phyloP scores from a whole-genome alignment of 2,888 invertebrate species.

The Polylopha cassiicola region DNA sequence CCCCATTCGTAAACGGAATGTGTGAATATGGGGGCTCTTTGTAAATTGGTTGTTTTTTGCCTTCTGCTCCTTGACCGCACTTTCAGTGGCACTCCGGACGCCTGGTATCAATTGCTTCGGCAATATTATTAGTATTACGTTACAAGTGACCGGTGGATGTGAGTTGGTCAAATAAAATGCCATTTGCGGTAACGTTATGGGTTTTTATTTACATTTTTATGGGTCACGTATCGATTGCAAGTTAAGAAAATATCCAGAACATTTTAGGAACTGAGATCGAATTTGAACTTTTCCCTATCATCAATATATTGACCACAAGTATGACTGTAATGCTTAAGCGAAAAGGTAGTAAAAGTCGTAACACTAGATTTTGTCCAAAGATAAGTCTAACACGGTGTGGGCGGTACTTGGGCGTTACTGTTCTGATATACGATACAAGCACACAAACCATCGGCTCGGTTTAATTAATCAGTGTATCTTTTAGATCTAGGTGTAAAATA shows the following conservation, averaged over 20 bases:
- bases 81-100: conserved; percentile 53
- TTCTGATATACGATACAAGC: conserved; percentile 39
- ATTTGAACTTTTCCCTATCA: conserved; percentile 5
- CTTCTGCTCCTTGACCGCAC: conserved; percentile 50
- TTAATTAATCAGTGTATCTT: conserved; percentile 50
- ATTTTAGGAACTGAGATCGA: no score
- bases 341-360: conserved; percentile 31
- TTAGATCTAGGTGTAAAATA: conserved; percentile 14
- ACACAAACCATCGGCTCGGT: conserved; percentile 31
- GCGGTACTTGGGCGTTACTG: conserved; percentile 55
- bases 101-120: conserved; percentile 65
- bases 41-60: conserved; percentile 34
- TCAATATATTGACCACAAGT: conserved; percentile 1
- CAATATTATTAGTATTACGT: conserved; percentile 60
- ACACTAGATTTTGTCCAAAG: conserved; percentile 42
- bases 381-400: conserved; percentile 58
- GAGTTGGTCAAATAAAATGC: conserved; percentile 37
- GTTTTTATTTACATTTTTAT: no score
- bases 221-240: no score
- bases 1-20: conserved; percentile 15
- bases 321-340: conserved; percentile 1
- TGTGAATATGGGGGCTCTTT: conserved; percentile 24
- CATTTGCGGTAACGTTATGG: no score
- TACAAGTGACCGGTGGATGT: conserved; percentile 40
- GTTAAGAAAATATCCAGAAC: neutral